phyloP scores from a whole-genome alignment of 2,797 vertebrate species.

The Sibirionetta formosa region DNA sequence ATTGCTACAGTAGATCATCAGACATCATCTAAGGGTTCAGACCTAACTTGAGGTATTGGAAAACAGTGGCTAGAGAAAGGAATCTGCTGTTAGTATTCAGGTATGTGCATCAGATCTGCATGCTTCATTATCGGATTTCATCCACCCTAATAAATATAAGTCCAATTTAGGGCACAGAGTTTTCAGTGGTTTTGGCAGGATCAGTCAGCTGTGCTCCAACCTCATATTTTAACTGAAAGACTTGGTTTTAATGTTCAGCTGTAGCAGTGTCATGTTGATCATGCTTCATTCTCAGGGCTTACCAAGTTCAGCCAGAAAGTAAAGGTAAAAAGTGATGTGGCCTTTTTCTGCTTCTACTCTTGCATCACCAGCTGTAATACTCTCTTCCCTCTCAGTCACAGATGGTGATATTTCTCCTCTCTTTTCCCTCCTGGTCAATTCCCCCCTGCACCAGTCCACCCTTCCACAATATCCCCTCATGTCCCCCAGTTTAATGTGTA shows the following conservation, averaged over 20 bases:
- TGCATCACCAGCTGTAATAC: not conserved
- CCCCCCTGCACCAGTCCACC: not conserved
- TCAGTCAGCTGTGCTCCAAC: not conserved
- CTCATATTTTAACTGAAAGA: not conserved
- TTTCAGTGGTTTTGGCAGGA: not conserved
- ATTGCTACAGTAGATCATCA: too few species aligned
- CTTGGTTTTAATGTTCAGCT: not conserved
- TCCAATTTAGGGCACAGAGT: not conserved
- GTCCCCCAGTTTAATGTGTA: not conserved
- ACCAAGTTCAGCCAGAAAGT: not conserved
- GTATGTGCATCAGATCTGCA: not conserved
- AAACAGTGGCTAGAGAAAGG: not conserved
- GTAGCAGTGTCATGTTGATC: not conserved
- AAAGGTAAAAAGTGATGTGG: not conserved
- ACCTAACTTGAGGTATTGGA: not conserved
- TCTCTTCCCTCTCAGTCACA: not conserved
- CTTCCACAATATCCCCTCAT: not conserved
- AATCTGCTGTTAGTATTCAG: fast-evolving
- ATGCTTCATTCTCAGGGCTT: not conserved
- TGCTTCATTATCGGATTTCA: too few species aligned
- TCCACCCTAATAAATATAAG: too few species aligned
- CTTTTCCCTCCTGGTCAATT: not conserved
- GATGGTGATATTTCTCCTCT: not conserved
- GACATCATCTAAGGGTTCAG: not conserved
- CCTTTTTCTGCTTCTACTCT: not conserved